These are phyloP conservation scores for Andrena haemorrhoa DNA, from an alignment of 2,888 invertebrate species.

Conservation along the genomic window DNA sequence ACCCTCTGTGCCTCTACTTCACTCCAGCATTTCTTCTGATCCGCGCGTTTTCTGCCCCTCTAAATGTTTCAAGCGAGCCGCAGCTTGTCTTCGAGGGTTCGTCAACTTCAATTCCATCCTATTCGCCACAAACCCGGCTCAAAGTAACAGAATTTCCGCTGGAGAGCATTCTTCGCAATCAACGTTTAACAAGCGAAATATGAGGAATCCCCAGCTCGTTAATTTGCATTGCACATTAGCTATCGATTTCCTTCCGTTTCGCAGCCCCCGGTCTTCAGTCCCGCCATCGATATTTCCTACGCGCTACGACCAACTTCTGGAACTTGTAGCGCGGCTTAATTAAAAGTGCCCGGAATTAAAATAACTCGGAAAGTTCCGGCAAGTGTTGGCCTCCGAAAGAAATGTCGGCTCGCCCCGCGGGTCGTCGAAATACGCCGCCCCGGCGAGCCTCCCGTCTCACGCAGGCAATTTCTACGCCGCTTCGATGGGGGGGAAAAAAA, in stretches of 20 bases:
- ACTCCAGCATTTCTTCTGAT: neutral
- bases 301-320: too few species aligned
- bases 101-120: too few species aligned
- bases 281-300: too few species aligned
- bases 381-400: neutral
- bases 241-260: constrained; percentile 23
- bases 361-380: neutral
- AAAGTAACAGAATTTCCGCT: neutral
- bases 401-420: neutral
- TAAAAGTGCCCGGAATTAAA: neutral
- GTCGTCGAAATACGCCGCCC: constrained; percentile 7
- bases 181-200: constrained; percentile 43
- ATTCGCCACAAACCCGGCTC: too few species aligned
- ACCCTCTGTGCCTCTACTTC: neutral
- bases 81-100: too few species aligned
- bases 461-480: constrained; percentile 33
- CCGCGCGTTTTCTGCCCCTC: neutral
- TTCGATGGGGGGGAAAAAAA: neutral
- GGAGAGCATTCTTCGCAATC: neutral
- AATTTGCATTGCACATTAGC: constrained; percentile 35
- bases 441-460: constrained; percentile 1
- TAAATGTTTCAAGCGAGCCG: too few species aligned
- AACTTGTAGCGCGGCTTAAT: neutral
- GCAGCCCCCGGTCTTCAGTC: too few species aligned
- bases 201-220: constrained; percentile 27